Conservation (phyloP, 2,888 invertebrate species). For the Metellina segmentata region DNA sequence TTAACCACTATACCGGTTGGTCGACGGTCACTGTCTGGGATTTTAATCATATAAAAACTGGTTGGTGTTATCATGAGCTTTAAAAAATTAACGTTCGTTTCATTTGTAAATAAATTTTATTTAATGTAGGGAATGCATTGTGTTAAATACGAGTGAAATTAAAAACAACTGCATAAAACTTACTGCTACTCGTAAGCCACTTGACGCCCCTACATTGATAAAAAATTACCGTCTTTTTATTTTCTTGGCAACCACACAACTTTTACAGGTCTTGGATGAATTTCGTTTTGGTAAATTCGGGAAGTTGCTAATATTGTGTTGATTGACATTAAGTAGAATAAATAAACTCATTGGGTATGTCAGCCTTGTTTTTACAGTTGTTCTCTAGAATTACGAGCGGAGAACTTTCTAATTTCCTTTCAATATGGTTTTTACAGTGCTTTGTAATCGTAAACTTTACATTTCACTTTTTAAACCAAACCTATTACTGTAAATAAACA, state of each 20-base stretch:
- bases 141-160: too few species aligned
- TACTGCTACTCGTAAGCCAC: conserved; percentile 6
- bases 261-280: conserved; percentile 50
- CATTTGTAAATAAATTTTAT: too few species aligned
- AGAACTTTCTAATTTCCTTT: background rate
- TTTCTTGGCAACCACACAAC: conserved; percentile 32
- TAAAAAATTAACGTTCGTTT: too few species aligned
- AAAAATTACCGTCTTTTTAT: conserved; percentile 11
- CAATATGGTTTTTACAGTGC: background rate
- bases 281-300: conserved; percentile 38
- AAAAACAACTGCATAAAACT: too few species aligned
- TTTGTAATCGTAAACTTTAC: background rate
- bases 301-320: conserved; percentile 42
- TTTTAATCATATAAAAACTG: too few species aligned
- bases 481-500: background rate
- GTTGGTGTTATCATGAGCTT: too few species aligned
- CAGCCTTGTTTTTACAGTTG: conserved; percentile 7
- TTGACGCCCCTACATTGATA: conserved; percentile 11
- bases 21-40: too few species aligned
- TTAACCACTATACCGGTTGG: too few species aligned
- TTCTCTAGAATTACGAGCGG: background rate
- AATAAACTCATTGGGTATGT: conserved; percentile 37
- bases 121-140: too few species aligned
- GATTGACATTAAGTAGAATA: conserved; percentile 45
- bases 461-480: background rate